Percentiles rank a stretch among this genome's conserved stretches.
phyloP scores from a whole-genome alignment of 2,888 invertebrate genomes.

The Oligia strigilis region DNA sequence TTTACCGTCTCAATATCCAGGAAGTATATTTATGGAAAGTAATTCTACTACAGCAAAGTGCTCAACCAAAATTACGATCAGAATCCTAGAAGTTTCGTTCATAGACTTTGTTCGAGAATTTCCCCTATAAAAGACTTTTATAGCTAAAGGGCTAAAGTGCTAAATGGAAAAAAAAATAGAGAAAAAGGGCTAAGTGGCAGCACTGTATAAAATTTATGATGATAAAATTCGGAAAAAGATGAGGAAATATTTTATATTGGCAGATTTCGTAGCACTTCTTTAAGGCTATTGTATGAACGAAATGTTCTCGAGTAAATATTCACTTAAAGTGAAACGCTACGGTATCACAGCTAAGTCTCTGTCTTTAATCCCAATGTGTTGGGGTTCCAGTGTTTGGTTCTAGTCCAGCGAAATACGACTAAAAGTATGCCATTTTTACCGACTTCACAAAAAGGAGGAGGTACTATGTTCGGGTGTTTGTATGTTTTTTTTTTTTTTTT shows the following conservation, averaged over 20 bases:
- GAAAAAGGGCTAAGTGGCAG: neutral
- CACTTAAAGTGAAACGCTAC: too few species aligned
- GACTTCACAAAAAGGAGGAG: too few species aligned
- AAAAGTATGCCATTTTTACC: neutral
- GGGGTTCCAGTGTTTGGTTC: neutral
- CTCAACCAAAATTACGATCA: neutral
- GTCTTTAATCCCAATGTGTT: neutral
- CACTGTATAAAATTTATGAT: conserved; percentile 21
- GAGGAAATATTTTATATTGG: neutral
- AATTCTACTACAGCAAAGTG: neutral
- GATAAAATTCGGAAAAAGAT: conserved; percentile 23
- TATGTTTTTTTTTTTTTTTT: too few species aligned
- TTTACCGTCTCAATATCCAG: neutral
- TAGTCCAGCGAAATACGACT: neutral
- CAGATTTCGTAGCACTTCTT: neutral
- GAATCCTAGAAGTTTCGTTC: neutral
- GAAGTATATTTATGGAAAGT: neutral
- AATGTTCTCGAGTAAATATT: neutral
- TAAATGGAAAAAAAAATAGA: neutral
- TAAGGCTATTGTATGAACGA: neutral
- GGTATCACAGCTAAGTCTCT: too few species aligned
- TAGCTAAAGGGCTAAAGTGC: conserved; percentile 7
- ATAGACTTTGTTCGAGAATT: neutral
- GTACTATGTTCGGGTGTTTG: too few species aligned
- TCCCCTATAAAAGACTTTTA: conserved; percentile 37